Evolutionary conservation across 2,888 invertebrate genomes (phyloP), one percentile per base, ranked within the genome.

Genomic region (Phasia obesa): DNA sequence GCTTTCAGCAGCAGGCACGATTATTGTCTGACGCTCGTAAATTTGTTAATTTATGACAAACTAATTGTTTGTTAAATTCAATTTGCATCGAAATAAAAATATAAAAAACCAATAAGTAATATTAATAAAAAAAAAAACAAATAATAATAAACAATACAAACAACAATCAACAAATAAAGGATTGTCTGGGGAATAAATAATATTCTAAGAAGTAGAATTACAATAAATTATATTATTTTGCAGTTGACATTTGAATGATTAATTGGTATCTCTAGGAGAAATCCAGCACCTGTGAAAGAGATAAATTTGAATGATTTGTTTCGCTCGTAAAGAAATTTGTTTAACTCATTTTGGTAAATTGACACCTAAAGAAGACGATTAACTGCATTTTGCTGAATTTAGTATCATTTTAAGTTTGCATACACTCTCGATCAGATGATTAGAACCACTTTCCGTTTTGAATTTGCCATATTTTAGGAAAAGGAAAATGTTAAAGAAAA

Each of bases 21-120:
- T 59, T 21, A 49, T 49, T 42, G 60, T 4, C n/a, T 70, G 62
- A 70, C 21, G 42, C 35, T 64, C 57, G 49, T 64, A 82, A 78
- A 70, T 64, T 70, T 69, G 69, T 62, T 82, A 78, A 78, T 78
- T 82, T 78, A 82, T 82, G 69, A 78, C 74, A 78, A 70, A 74
- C 51, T 74, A 78, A 78, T 78, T 82, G 77, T 82, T 82, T 78
- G 73, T 64, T 74, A 49, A 78, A 78, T 57, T 65, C 27, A 67
- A 76, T 76, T 76, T 76, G 67, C 57, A 59, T 67, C 55, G 51
- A 47, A 38, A 38, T 42, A 15, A 27, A 62, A 57, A 49, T 21
- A 15, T 23, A 27, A 44, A 27, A 65, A 51, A 65, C 0, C 19
- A n/a, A 42, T n/a, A 42, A 17, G 19, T 7, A 47, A 47, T n/a